Base-by-base conservation (phyloP, 2,797 vertebrate genomes). In the Neoniphon sammara region DNA sequence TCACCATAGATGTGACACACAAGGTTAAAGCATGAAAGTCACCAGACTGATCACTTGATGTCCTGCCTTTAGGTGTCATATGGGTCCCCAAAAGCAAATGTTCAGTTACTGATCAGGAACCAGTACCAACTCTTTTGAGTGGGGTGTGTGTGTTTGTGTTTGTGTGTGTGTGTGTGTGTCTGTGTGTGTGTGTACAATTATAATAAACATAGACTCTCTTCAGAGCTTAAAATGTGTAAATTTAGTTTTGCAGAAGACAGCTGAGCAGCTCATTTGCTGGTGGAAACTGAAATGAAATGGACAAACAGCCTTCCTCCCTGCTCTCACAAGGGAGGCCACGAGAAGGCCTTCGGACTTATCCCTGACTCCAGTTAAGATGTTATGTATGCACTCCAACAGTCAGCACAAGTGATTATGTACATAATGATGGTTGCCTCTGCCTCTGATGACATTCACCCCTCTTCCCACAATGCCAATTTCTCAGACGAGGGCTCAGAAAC, bases 331-430 rank as follows among this genome's bases (percentile, higher is more conserved):
- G 25, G 25, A 50, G 36, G 23, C 17, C 59, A 57, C 5, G 0
- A 54, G 50, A 9, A 18, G 44, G 27, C 21, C 31, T 46, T 67
- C 31, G 11, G 79, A 34, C 14, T 0, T 30, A 61, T 58, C 8
- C 8, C 12, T 5, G 18, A 7, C 57, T 66, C 23, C 8, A 80
- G 62, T 73, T 34, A 60, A 56, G n/a, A 65, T 55, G 68, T 75
- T 31, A 0, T 56, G 67, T 36, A 63, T 7, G 5, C 17, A 1
- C 34, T 0, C n/a, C 6, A 62, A 83, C 73, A 61, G 75, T 78
- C 59, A 61, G 49, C 2, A 39, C 27, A 66, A 58, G 44, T 68
- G 55, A 78, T 75, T 70, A 66, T 49, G 56, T 10, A 25, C 17
- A 30, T 31, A 23, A 65, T 66, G 39, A 23, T 4, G 56, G 3